Conservation (phyloP, 1,140 invertebrate genomes). For the Oscheius sp. region DNA sequence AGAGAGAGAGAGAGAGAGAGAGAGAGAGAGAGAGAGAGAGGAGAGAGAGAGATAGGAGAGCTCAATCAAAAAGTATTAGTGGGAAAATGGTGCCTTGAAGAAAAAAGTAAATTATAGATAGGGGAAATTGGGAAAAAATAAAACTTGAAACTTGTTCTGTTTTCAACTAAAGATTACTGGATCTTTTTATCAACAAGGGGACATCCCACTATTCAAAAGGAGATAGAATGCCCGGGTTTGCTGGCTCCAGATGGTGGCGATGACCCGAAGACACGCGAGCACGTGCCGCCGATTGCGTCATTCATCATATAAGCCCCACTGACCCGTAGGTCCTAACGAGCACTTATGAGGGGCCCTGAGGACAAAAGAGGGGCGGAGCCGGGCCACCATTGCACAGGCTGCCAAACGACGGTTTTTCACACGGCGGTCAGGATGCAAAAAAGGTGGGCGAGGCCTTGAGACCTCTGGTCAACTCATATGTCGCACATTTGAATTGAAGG, state of each 20-base stretch:
- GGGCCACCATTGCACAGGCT: neutral
- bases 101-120: too few relatives aligned
- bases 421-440: neutral
- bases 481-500: neutral
- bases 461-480: neutral
- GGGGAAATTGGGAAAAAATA: too few relatives aligned
- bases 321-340: constrained; percentile 4
- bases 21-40: too few relatives aligned
- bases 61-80: too few relatives aligned
- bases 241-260: neutral
- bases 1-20: too few relatives aligned
- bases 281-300: constrained; percentile 3
- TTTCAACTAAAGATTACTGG: too few relatives aligned
- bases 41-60: too few relatives aligned
- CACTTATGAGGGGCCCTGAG: neutral
- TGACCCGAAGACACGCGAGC: neutral
- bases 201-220: too few relatives aligned
- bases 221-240: too few relatives aligned
- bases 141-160: too few relatives aligned
- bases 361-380: neutral
- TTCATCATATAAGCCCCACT: constrained; percentile 8
- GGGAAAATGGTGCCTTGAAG: too few relatives aligned
- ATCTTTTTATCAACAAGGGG: too few relatives aligned
- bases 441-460: neutral
- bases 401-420: neutral